phyloP scores from a whole-genome alignment of 2,888 invertebrate species.

The Harpalus rufipes region DNA sequence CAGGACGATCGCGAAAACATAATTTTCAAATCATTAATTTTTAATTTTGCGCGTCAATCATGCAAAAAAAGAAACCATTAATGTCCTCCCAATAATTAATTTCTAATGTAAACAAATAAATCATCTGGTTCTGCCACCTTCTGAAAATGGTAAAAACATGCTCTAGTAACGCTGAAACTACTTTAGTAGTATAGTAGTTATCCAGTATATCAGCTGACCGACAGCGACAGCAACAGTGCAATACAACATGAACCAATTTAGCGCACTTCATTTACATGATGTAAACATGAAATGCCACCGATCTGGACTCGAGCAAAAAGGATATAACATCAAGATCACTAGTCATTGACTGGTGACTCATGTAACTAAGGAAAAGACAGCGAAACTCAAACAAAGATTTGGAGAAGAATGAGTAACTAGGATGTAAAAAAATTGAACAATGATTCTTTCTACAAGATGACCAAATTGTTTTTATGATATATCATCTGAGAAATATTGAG shows the following conservation, averaged over 20 bases:
- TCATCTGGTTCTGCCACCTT: not conserved
- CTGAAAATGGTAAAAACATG: constrained; percentile 2
- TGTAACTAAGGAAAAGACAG: not conserved
- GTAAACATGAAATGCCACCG: not conserved
- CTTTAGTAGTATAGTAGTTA: not conserved
- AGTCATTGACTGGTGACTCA: not conserved
- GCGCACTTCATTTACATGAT: constrained; percentile 19
- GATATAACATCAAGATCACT: not conserved
- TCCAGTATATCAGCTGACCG: not conserved
- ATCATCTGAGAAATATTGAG: too few species aligned
- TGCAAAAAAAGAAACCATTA: not conserved
- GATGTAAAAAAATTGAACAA: too few species aligned
- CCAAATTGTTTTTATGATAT: too few species aligned
- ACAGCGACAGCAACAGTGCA: constrained; percentile 1
- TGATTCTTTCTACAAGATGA: too few species aligned
- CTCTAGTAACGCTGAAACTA: not conserved
- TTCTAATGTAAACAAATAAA: constrained; percentile 4
- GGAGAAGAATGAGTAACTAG: too few species aligned
- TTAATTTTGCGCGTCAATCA: too few species aligned
- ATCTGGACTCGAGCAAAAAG: not conserved
- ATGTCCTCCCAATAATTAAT: not conserved
- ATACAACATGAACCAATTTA: constrained; percentile 22
- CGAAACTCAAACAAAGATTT: not conserved
- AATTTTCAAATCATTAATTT: too few species aligned
- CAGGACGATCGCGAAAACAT: too few species aligned